A percentile compares a stretch with the other conserved stretches of the same genome.
Conservation (phyloP, 2,888 invertebrate genomes). For the Agelastica alni region DNA sequence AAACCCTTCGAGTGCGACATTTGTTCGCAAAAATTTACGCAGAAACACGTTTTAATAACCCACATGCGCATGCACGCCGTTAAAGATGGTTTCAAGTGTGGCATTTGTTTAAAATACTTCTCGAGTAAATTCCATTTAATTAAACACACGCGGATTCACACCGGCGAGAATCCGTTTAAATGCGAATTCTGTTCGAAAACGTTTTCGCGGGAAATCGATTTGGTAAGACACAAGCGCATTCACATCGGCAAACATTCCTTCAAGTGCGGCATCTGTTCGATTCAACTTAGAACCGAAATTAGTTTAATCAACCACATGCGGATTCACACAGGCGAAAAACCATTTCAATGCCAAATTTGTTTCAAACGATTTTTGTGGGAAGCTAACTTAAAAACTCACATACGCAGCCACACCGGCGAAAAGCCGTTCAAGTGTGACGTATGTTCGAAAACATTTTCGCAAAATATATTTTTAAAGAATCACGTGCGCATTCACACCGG, state of each 20-base stretch:
- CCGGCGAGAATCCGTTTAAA: neutral
- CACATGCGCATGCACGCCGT: neutral
- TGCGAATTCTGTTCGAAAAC: neutral
- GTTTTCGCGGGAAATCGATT: no score
- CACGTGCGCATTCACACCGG: no score
- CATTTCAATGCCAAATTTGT: neutral
- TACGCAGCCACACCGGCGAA: neutral
- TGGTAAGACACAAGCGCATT: neutral
- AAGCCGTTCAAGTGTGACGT: neutral
- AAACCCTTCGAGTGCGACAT: neutral
- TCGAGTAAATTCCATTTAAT: neutral
- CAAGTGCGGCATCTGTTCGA: neutral
- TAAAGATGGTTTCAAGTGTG: neutral
- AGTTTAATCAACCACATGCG: neutral
- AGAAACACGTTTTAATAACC: neutral
- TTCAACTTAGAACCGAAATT: neutral
- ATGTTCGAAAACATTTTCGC: neutral
- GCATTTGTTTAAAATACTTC: neutral
- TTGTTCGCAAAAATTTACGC: neutral
- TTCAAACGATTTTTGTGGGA: neutral
- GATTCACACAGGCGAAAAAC: neutral
- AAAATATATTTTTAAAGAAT: no score
- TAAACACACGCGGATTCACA: neutral
- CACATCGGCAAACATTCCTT: neutral
- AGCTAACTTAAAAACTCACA: neutral